A percentile compares a stretch with the other conserved stretches of the same genome.
phyloP scores from a whole-genome alignment of 1,140 invertebrate genomes.

The Agrilus planipennis region DNA sequence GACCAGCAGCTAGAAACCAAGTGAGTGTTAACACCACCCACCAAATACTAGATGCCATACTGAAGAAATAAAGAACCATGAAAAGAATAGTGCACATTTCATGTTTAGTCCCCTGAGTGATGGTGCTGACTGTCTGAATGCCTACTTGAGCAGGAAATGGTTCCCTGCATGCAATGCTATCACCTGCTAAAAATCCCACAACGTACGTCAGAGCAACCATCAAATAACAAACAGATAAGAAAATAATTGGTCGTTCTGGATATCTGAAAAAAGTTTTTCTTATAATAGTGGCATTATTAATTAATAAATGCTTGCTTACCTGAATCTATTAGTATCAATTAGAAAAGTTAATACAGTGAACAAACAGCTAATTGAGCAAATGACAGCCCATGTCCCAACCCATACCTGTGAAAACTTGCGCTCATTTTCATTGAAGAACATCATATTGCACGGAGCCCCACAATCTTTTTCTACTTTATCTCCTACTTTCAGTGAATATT shows the following conservation, averaged over 20 bases:
- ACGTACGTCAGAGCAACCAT: conserved; percentile 90
- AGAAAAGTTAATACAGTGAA: conserved; percentile 93
- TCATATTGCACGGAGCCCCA: conserved; percentile 83
- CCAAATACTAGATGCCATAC: conserved; percentile 94
- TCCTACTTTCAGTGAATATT: conserved; percentile 74
- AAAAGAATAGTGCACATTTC: conserved; percentile 90
- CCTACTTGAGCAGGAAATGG: conserved; percentile 59
- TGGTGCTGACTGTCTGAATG: conserved; percentile 64
- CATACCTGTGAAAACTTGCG: conserved; percentile 74
- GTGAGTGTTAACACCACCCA: conserved; percentile 95
- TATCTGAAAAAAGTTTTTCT: too few species aligned
- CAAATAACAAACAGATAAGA: conserved; percentile 92
- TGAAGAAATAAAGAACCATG: conserved; percentile 97
- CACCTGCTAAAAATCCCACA: conserved; percentile 76
- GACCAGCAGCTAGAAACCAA: conserved; percentile 94
- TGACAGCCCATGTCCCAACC: conserved; percentile 86
- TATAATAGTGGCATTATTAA: too few species aligned
- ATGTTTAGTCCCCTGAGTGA: conserved; percentile 85
- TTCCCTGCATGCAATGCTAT: conserved; percentile 77
- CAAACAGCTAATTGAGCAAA: conserved; percentile 83
- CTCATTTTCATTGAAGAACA: conserved; percentile 82
- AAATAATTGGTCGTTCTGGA: conserved; percentile 95
- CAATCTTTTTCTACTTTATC: conserved; percentile 70
- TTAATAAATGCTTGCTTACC: too few species aligned
- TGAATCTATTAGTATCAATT: conserved; percentile 84